phyloP scores from a whole-genome alignment of 30 jellyfish, hydroid and myxozoan species.

The Sanderia malayensis region DNA sequence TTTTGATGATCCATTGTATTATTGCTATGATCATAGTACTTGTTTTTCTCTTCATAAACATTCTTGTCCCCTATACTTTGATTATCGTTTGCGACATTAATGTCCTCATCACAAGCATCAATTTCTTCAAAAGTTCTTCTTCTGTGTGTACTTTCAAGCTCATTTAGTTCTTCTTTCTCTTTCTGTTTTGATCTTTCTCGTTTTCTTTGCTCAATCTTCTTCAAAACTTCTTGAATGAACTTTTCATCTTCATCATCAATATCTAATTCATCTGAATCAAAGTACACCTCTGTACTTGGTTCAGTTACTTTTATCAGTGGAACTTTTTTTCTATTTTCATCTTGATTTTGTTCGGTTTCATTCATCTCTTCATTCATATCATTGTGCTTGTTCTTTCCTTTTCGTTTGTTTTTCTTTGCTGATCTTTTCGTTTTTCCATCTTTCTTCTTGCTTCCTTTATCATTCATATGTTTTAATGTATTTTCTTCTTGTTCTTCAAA shows the following conservation, averaged over 20 bases:
- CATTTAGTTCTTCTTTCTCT: constrained; percentile 30
- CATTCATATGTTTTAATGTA: constrained; percentile 10
- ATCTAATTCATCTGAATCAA: constrained; percentile 47
- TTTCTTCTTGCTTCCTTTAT: neutral
- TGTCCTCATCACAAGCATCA: too few relatives aligned
- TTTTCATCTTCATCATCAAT: constrained; percentile 60
- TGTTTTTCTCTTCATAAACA: too few relatives aligned
- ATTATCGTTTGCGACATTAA: too few relatives aligned
- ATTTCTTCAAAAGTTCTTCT: too few relatives aligned
- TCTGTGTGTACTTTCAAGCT: too few relatives aligned
- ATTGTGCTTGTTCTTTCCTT: constrained; percentile 11
- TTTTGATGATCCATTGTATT: too few relatives aligned
- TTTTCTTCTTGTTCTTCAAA: neutral
- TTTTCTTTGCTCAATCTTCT: constrained; percentile 38
- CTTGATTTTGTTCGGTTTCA: neutral
- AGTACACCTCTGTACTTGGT: constrained; percentile 58
- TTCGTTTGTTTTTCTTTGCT: constrained; percentile 2
- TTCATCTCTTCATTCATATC: neutral
- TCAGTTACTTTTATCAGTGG: constrained; percentile 54
- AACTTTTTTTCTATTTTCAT: constrained; percentile 35
- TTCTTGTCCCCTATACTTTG: too few relatives aligned
- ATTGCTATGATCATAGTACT: too few relatives aligned
- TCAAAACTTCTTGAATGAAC: constrained; percentile 58
- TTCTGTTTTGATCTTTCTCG: constrained; percentile 28
- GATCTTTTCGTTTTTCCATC: constrained; percentile 2